phyloP scores from a whole-genome alignment of 1,140 invertebrate genomes.

The Ptiloglossa arizonensis region DNA sequence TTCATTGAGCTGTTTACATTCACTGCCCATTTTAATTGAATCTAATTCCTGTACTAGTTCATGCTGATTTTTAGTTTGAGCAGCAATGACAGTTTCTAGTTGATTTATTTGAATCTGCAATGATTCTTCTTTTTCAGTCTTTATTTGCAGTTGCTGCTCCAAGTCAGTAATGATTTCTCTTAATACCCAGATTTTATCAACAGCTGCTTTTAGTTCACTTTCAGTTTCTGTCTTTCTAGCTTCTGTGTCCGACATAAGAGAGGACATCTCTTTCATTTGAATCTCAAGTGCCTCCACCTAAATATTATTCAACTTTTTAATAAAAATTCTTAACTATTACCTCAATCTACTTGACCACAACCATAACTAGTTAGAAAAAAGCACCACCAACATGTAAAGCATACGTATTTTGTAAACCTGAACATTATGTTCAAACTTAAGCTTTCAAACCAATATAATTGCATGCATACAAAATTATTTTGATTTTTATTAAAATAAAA shows the following conservation, averaged over 20 bases:
- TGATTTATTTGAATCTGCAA: constrained; percentile 80
- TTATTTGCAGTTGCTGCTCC: constrained; percentile 87
- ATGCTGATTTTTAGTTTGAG: constrained; percentile 83
- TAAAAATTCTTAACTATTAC: background rate
- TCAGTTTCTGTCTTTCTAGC: constrained; percentile 84
- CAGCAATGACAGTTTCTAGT: constrained; percentile 81
- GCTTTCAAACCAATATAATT: constrained; percentile 8
- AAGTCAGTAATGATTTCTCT: constrained; percentile 89
- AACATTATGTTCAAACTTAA: background rate
- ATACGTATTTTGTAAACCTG: background rate
- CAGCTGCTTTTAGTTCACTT: constrained; percentile 85
- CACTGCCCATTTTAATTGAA: constrained; percentile 79
- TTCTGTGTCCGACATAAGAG: constrained; percentile 84
- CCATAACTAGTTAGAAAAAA: constrained; percentile 34
- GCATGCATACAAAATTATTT: constrained; percentile 14
- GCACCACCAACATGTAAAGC: constrained; percentile 51
- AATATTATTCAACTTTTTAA: constrained; percentile 10
- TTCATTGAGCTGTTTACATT: constrained; percentile 80
- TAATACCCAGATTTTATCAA: constrained; percentile 87
- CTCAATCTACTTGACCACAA: constrained; percentile 23
- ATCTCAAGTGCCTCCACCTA: constrained; percentile 87
- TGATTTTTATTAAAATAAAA: constrained; percentile 15
- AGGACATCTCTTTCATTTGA: constrained; percentile 86
- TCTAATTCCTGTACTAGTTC: constrained; percentile 83
- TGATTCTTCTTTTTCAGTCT: constrained; percentile 80